phyloP scores from a whole-genome alignment of 2,113 vertebrate genomes.

The Callithrix jacchus region DNA sequence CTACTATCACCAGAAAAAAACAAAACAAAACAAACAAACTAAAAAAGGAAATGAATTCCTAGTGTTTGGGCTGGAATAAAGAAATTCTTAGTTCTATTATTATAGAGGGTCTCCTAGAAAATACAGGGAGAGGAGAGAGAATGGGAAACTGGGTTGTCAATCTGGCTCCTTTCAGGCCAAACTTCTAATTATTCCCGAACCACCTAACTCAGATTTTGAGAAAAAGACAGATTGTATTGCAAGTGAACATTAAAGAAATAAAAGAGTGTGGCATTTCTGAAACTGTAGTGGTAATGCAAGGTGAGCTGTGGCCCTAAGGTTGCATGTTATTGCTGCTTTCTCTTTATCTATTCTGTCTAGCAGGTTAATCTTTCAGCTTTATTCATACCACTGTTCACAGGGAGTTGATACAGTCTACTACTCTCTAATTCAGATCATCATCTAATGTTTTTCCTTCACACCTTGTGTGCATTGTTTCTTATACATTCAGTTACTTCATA shows the following conservation, averaged over 20 bases:
- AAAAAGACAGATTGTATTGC: not conserved
- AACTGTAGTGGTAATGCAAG: not conserved
- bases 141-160: not conserved
- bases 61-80: not conserved
- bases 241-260: not conserved
- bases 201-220: not conserved
- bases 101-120: not conserved
- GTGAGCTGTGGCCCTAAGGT: fast-evolving
- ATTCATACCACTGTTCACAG: not conserved
- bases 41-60: not conserved
- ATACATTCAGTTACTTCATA: not conserved
- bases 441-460: not conserved
- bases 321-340: not conserved
- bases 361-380: not conserved
- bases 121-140: not conserved
- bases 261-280: not conserved
- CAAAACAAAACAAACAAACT: not conserved
- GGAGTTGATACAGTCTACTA: not conserved
- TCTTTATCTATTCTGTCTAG: not conserved
- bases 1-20: not conserved
- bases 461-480: not conserved
- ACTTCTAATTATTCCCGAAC: not conserved
- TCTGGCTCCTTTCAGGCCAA: not conserved
- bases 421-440: not conserved
- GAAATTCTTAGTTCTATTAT: not conserved